phyloP scores from a whole-genome alignment of 2,888 invertebrate species.

The Chydorus sphaericus region DNA sequence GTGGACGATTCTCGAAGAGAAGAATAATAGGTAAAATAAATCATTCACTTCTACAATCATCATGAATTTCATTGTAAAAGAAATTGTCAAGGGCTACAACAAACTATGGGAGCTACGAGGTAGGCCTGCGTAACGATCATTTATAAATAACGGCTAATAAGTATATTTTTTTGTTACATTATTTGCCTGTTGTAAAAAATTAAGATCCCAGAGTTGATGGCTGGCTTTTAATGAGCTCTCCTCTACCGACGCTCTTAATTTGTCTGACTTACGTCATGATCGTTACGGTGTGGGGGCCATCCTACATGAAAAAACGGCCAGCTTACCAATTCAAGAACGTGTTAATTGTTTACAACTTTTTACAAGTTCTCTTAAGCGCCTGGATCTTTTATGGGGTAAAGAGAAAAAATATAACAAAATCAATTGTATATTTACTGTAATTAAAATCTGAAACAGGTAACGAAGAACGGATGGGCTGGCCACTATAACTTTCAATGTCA shows the following conservation, averaged over 20 bases:
- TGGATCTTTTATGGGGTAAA: conserved; percentile 39
- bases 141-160: no score
- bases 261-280: background rate
- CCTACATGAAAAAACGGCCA: background rate
- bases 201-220: background rate
- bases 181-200: background rate
- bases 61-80: no score
- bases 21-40: no score
- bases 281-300: background rate
- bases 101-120: no score
- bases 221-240: background rate
- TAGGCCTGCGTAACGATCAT: no score
- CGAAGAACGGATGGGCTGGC: conserved; percentile 34
- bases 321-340: background rate
- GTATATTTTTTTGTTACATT: no score
- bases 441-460: no score
- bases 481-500: background rate
- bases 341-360: background rate
- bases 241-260: background rate
- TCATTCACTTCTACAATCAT: no score
- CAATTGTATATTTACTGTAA: no score
- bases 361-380: background rate
- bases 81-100: no score
- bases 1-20: no score
- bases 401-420: no score